Base-by-base conservation (phyloP, 1,140 invertebrate genomes). In the Oryctes rhinoceros region DNA sequence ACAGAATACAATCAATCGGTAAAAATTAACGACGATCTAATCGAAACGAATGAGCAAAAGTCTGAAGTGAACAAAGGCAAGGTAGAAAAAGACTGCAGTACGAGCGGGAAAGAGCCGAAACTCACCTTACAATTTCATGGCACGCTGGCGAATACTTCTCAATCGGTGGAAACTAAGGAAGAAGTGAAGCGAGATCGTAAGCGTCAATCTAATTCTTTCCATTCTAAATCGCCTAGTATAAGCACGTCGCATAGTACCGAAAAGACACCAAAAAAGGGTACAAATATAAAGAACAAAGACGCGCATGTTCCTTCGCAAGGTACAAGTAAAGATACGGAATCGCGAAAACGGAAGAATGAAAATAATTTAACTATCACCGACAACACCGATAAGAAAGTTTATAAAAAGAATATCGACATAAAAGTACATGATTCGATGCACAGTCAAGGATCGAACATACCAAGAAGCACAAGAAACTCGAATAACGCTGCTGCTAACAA, bases 211-310 rank as follows among this genome's bases (percentile, higher is more conserved):
- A 47, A 11, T 76, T 30, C 18, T 39, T 44, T 20, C 47, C 37
- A 44, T 47, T 76, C 75, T 9, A 76, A 76, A 49, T 18, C 18
- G 13, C 65, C 65, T 35, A 71, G 65, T 24, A 71, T 30, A 74
- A 74, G 37, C 13, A 24, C 67, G 37, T 13, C 67, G 0, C 37
- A 35, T 44, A 76, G 20, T 47, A 47, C 10, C 37, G 75, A 76
- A 20, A 76, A 76, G 20, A 78, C 47, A 30, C 77, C 77, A n/a
- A 78, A 78, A 59, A 78, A 78, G 35, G 77, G 77, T 20, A 78
- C 77, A 53, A 78, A 78, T 59, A 78, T 59, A 35, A 78, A 78
- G 37, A 78, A 78, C 24, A 49, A 39, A 76, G 75, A 76, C 39
- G 35, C 30, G 11, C 77, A 78, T 13, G 59, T 44, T 9, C 10